phyloP scores from a whole-genome alignment of 2,797 vertebrate genomes.

The Clarias fuscus region DNA sequence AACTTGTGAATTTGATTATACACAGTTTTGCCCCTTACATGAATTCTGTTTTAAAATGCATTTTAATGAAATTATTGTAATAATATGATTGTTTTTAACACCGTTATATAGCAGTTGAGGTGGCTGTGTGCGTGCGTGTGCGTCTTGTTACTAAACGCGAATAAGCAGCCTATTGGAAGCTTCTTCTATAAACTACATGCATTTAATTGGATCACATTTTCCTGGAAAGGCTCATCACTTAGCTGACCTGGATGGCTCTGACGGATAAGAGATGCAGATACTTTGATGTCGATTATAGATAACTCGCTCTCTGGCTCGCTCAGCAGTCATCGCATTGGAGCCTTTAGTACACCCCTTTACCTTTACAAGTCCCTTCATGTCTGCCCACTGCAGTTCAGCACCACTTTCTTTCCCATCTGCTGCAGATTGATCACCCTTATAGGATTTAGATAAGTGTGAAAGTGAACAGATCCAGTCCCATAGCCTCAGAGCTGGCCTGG shows the following conservation, averaged over 20 bases:
- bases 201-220: conserved; percentile 79
- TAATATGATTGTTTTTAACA: neutral
- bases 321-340: neutral
- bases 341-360: neutral
- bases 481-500: conserved; percentile 44
- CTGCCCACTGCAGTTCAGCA: neutral
- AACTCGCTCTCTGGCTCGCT: conserved; percentile 46
- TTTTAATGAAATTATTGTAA: conserved; percentile 20
- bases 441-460: conserved; percentile 46
- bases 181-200: conserved; percentile 61
- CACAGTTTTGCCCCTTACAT: conserved; percentile 58
- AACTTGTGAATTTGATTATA: conserved; percentile 16
- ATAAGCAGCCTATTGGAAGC: conserved; percentile 66
- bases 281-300: neutral
- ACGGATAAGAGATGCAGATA: conserved; percentile 61
- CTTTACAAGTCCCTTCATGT: conserved; percentile 1
- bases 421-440: conserved; percentile 66
- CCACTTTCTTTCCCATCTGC: conserved; percentile 59
- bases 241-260: conserved; percentile 74
- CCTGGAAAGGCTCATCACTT: conserved; percentile 56
- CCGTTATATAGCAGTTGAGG: neutral
- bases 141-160: conserved; percentile 72
- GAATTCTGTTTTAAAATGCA: conserved; percentile 48
- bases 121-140: conserved; percentile 27
- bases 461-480: conserved; percentile 60